Evolutionary conservation across 2,888 invertebrate species (phyloP), one percentile per base, ranked within the genome.

Genomic region (Hecatera dysodea): DNA sequence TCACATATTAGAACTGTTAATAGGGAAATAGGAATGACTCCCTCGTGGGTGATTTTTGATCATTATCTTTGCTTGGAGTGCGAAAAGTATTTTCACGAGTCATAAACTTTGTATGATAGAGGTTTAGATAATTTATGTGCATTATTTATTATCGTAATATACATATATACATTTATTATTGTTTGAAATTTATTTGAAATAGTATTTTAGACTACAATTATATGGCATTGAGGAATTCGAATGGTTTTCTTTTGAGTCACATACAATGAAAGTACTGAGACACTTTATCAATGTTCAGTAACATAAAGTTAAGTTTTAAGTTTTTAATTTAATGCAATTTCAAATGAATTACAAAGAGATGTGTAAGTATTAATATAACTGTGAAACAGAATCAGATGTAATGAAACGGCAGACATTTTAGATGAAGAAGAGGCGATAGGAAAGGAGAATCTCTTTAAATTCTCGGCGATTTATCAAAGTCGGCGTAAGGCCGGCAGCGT

Each of bases 391-490:
- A 69, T 78, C 56, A 59, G 70, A 78, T 74, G 39, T 39, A 65
- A 82, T 72, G 56, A 73, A 75, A 73, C 29, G 52, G 55, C 56
- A 63, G 78, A 55, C 60, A 62, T 66, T 72, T 75, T 67, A 70
- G 74, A 85, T 82, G 76, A 80, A 80, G 75, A 77, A 65, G 65
- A 82, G 67, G 63, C 84, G 80, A 86, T 85, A 84, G 82, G 75
- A 86, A 85, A 81, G 71, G 69, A 67, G 82, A 85, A 86, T 87
- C 86, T 87, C 83, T 86, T 86, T 86, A 87, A 85, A 88, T 89
- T 88, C 86, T 76, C 71, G 68, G 82, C 80, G 85, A 91, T 92
- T 91, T 87, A 90, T 91, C 91, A 91, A 90, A 89, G 90, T 91
- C 90, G 75, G 81, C 65, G 79, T 77, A 75, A 77, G 81, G 83